Conservation (phyloP, 1,140 invertebrate genomes). For the Mizuhopecten yessoensis region DNA sequence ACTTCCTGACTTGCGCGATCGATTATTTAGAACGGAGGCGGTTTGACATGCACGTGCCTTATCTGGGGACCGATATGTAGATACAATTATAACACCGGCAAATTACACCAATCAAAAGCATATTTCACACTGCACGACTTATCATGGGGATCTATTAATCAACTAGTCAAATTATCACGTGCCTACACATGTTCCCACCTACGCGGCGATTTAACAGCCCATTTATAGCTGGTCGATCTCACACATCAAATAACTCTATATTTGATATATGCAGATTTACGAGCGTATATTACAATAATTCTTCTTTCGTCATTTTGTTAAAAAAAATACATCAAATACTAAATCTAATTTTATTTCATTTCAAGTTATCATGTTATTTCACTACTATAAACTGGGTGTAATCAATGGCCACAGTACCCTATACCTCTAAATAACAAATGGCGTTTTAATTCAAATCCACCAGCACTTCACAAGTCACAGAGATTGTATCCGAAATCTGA, state of each 20-base stretch:
- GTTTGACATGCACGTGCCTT: conserved; percentile 22
- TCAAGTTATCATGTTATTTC: too few species aligned
- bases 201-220: background rate
- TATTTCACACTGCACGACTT: background rate
- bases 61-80: background rate
- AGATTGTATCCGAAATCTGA: background rate
- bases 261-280: background rate
- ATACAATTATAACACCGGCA: background rate
- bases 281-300: background rate
- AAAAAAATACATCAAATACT: too few species aligned
- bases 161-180: background rate
- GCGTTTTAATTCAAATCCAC: background rate
- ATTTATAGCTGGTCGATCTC: background rate
- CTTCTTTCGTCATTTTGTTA: too few species aligned
- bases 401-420: background rate
- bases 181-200: background rate
- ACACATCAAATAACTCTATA: background rate
- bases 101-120: background rate
- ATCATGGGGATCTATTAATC: background rate
- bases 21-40: background rate
- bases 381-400: background rate
- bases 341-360: too few species aligned
- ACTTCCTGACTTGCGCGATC: background rate
- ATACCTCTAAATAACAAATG: too few species aligned
- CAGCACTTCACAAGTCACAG: too few species aligned